These are phyloP conservation scores for Rhinophrynus dorsalis DNA, from an alignment of 2,797 vertebrate genomes.

Conservation along the genomic window DNA sequence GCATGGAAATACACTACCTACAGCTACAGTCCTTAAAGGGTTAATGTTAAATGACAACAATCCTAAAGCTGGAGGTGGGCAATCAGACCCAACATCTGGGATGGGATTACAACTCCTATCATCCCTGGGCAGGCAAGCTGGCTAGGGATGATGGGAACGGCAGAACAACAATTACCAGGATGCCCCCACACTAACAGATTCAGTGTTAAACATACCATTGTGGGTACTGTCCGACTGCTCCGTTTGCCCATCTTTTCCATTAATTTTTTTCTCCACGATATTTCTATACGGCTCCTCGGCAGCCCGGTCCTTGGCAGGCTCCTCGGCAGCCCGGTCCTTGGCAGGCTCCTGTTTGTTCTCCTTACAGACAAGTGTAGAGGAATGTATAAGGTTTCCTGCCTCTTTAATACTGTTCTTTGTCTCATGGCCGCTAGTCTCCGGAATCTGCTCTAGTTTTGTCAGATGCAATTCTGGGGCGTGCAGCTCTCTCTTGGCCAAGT, in stretches of 20 bases:
- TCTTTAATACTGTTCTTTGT: constrained; percentile 50
- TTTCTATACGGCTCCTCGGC: constrained; percentile 41
- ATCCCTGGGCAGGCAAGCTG: too few relatives aligned
- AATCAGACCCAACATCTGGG: too few relatives aligned
- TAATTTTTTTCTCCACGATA: too few relatives aligned
- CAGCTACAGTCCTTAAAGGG: too few relatives aligned
- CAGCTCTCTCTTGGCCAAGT: constrained; percentile 50
- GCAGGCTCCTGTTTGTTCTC: constrained; percentile 16
- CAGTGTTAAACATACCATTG: constrained; percentile 65
- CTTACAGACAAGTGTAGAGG: background rate
- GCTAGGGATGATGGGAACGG: too few relatives aligned
- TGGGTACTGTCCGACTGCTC: constrained; percentile 55
- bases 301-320: constrained; percentile 7
- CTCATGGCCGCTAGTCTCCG: constrained; percentile 55
- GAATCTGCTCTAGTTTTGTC: constrained; percentile 70
- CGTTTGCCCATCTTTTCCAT: constrained; percentile 5
- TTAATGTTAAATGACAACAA: too few relatives aligned
- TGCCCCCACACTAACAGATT: background rate
- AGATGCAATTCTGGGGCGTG: constrained; percentile 50
- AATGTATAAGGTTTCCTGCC: background rate
- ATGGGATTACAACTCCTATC: too few relatives aligned
- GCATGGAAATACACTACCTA: too few relatives aligned
- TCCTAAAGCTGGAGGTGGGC: too few relatives aligned
- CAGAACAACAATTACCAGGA: too few relatives aligned
- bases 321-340: constrained; percentile 18